Percentiles rank a stretch among this genome's conserved stretches.
These are phyloP conservation scores for Dorcus parallelipipedus DNA, from an alignment of 2,888 invertebrate genomes.

Conservation along the genomic window DNA sequence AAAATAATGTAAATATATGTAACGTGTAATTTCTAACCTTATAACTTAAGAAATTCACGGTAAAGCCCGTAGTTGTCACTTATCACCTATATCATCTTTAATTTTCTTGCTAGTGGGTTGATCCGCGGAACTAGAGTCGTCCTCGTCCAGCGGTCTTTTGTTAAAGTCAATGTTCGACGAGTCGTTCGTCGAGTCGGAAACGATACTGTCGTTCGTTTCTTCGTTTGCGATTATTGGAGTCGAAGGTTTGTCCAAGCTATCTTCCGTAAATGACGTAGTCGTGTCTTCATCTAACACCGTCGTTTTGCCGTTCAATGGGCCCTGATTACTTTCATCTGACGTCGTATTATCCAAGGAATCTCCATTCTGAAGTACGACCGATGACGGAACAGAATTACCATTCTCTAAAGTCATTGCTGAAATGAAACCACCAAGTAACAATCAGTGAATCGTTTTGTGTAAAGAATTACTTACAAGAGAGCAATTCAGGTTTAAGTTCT, in stretches of 20 bases:
- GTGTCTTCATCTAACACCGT: conserved; percentile 66
- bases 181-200: conserved; percentile 50
- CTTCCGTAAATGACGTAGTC: conserved; percentile 71
- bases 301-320: conserved; percentile 57
- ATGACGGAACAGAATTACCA: conserved; percentile 42
- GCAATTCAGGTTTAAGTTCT: conserved; percentile 78
- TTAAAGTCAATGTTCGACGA: conserved; percentile 33
- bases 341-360: conserved; percentile 49
- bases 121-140: conserved; percentile 49
- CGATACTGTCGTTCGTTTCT: conserved; percentile 55
- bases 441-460: too few species aligned
- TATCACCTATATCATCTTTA: conserved; percentile 48
- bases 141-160: conserved; percentile 42
- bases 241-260: conserved; percentile 67
- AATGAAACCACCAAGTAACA: too few species aligned
- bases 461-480: conserved; percentile 62
- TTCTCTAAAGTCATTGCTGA: conserved; percentile 40
- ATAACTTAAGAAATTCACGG: conserved; percentile 20
- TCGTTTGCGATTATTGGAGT: conserved; percentile 55
- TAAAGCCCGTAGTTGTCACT: conserved; percentile 51
- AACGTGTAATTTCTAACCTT: conserved; percentile 22
- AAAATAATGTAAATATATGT: conserved; percentile 5
- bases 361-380: conserved; percentile 49
- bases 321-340: conserved; percentile 78
- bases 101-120: conserved; percentile 54